Conservation (phyloP, 1,140 invertebrate genomes). For the Phenacoccus solenopsis region DNA sequence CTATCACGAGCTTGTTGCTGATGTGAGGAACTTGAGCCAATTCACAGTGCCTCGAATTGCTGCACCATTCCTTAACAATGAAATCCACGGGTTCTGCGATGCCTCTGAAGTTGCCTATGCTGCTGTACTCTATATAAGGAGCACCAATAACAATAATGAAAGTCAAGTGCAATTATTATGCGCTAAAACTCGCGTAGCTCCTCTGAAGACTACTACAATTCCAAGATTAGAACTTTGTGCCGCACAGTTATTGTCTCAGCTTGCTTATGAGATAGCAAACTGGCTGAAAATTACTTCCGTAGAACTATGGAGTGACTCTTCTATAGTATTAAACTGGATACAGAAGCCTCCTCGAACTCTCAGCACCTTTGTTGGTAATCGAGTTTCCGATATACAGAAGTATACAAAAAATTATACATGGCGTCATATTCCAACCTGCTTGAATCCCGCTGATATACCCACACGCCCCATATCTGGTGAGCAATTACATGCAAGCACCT, state of each 20-base stretch:
- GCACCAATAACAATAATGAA: slow-evolving; percentile 27
- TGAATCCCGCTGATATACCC: not conserved
- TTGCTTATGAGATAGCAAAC: slow-evolving; percentile 22
- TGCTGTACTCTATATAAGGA: not conserved
- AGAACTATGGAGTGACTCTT: slow-evolving; percentile 18
- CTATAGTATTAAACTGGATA: slow-evolving; percentile 30
- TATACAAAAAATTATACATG: not conserved
- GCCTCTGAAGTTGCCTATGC: not conserved
- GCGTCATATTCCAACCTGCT: not conserved
- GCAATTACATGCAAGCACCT: not conserved
- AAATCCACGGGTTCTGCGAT: not conserved
- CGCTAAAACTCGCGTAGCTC: slow-evolving; percentile 31
- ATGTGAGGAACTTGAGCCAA: slow-evolving; percentile 9
- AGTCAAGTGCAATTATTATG: slow-evolving; percentile 27
- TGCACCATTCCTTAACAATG: not conserved
- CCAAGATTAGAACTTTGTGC: slow-evolving; percentile 33
- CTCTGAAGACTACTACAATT: slow-evolving; percentile 30
- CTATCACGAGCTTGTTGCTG: slow-evolving; percentile 20
- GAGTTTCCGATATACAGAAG: slow-evolving; percentile 13
- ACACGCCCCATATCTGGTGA: not conserved
- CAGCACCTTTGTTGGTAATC: not conserved
- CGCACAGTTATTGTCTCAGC: slow-evolving; percentile 28
- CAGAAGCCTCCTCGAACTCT: not conserved
- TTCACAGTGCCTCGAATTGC: not conserved
- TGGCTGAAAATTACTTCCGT: slow-evolving; percentile 24